Percentiles rank a stretch among this genome's conserved stretches.
These are phyloP conservation scores for Clupea harengus DNA, from an alignment of 2,113 vertebrate genomes.

Conservation along the genomic window DNA sequence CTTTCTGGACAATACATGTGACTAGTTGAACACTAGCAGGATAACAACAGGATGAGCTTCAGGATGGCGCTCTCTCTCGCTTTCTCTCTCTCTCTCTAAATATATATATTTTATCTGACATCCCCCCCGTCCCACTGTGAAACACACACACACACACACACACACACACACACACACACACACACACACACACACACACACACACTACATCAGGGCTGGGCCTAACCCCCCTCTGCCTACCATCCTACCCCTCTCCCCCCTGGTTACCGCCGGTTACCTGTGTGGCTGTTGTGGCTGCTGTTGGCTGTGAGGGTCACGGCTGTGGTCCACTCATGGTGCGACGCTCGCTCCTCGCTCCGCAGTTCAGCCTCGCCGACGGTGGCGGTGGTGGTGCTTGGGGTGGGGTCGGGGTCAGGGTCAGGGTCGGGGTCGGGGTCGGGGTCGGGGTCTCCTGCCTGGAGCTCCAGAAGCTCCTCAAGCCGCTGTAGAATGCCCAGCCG, in stretches of 20 bases:
- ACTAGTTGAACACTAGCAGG: background rate
- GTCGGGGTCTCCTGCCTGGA: background rate
- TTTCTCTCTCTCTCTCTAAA: too few species aligned
- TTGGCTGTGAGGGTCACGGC: conserved; percentile 22
- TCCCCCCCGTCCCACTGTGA: too few species aligned
- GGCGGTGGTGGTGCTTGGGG: background rate
- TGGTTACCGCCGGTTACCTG: conserved; percentile 45
- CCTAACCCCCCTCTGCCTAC: background rate
- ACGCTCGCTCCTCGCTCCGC: background rate
- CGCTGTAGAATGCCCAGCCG: conserved; percentile 42
- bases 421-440: background rate
- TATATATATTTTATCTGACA: too few species aligned
- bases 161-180: too few species aligned
- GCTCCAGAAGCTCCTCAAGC: conserved; percentile 45
- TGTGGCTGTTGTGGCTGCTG: conserved; percentile 35
- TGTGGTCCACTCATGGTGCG: conserved; percentile 41
- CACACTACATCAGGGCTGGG: background rate
- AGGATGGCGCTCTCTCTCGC: too few species aligned
- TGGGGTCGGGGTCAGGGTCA: background rate
- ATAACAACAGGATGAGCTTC: too few species aligned
- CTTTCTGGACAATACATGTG: background rate
- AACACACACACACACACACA: too few species aligned
- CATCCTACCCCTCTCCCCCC: background rate
- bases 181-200: conserved; percentile 21
- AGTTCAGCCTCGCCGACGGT: background rate